A percentile compares a stretch with the other conserved stretches of the same genome.
phyloP scores from a whole-genome alignment of 2,113 vertebrate species.

The Eudyptes chrysolophus region DNA sequence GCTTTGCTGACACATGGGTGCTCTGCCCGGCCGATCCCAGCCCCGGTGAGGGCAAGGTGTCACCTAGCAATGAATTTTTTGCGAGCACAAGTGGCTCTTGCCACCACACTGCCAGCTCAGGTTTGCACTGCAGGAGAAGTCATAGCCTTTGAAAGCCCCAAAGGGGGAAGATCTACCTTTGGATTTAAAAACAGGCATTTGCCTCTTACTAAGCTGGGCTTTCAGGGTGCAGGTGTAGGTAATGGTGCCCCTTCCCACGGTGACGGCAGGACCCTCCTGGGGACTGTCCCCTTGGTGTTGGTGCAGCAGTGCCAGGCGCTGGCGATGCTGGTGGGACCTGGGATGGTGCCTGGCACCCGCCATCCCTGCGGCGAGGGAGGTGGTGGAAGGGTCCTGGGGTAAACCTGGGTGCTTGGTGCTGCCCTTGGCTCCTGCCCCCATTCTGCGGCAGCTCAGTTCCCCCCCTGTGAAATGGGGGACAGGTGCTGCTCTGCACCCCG shows the following conservation, averaged over 20 bases:
- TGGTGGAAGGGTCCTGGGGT: background rate
- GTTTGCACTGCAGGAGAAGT: background rate
- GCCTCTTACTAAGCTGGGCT: too few species aligned
- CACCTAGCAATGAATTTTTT: background rate
- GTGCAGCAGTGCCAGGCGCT: background rate
- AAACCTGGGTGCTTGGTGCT: background rate
- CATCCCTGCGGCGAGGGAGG: fast-evolving
- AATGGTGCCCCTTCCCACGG: fast-evolving
- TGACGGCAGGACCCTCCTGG: background rate
- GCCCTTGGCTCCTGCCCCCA: background rate
- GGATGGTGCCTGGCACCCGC: background rate
- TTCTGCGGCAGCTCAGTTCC: background rate
- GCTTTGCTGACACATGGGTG: fast-evolving
- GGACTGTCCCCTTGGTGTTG: background rate
- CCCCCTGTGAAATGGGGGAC: fast-evolving
- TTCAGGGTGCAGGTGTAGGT: background rate
- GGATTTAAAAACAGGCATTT: fast-evolving
- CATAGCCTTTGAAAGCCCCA: fast-evolving
- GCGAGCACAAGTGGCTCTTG: background rate
- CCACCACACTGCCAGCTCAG: background rate
- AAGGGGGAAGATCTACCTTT: fast-evolving
- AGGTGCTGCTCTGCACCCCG: fast-evolving
- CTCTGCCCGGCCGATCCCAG: background rate
- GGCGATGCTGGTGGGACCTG: background rate
- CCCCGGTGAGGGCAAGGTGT: background rate